phyloP scores from a whole-genome alignment of 2,113 vertebrate genomes.

The Catharus bicknelli region DNA sequence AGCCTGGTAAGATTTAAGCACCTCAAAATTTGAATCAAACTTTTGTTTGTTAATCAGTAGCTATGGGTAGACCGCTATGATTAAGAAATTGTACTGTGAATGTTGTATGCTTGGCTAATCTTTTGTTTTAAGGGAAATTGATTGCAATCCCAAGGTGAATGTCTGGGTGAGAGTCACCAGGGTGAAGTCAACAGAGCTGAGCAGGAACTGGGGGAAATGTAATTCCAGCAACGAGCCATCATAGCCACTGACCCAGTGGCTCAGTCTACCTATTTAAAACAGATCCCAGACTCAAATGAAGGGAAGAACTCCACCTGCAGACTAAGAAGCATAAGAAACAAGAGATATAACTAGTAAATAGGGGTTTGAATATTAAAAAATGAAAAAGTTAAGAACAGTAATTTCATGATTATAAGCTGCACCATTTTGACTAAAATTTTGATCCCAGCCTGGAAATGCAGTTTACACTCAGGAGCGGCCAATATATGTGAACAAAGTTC shows the following conservation, averaged over 20 bases:
- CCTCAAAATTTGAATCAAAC: neutral
- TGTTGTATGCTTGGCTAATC: neutral
- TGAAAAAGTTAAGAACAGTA: neutral
- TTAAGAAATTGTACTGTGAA: neutral
- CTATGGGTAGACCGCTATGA: neutral
- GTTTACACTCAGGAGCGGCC: too few species aligned
- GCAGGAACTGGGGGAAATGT: neutral
- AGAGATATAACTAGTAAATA: neutral
- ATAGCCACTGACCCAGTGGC: neutral
- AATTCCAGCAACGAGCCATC: neutral
- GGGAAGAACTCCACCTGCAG: neutral
- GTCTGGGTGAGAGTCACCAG: neutral
- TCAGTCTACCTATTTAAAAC: neutral
- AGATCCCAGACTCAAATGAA: neutral
- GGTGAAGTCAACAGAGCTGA: neutral
- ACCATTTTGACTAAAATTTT: too few species aligned
- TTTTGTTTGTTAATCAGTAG: neutral
- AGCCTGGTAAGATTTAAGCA: accelerated
- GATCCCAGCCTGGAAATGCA: too few species aligned
- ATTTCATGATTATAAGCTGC: too few species aligned
- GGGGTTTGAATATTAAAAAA: neutral
- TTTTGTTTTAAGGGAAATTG: neutral
- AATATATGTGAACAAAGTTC: too few species aligned
- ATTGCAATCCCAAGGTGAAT: neutral
- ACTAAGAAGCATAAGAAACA: neutral